A percentile compares a stretch with the other conserved stretches of the same genome.
These are phyloP conservation scores for Anolis carolinensis DNA, from an alignment of 2,113 vertebrate species.

Conservation along the genomic window DNA sequence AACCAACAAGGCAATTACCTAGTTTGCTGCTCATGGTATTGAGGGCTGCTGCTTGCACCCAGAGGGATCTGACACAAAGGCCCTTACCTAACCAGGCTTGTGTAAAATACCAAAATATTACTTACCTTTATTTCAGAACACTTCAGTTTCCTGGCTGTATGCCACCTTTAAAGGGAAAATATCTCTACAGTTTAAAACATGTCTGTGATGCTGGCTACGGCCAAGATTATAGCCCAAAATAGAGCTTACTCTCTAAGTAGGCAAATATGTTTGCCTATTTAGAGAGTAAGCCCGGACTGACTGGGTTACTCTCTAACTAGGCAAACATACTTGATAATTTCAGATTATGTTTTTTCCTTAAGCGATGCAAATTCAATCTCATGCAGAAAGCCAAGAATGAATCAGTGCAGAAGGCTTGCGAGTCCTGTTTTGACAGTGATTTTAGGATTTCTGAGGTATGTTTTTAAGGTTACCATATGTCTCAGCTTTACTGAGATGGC, in stretches of 20 bases:
- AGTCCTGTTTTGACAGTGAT: slow-evolving; percentile 19
- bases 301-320: slow-evolving; percentile 21
- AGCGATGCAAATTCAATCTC: background rate
- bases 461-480: slow-evolving; percentile 22
- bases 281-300: background rate
- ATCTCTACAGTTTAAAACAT: background rate
- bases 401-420: background rate
- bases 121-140: slow-evolving; percentile 34
- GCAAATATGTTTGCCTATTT: slow-evolving; percentile 1
- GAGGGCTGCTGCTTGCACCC: slow-evolving; percentile 51
- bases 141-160: slow-evolving; percentile 12
- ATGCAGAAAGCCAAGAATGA: slow-evolving; percentile 20
- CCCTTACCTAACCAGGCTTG: slow-evolving; percentile 52
- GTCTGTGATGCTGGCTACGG: background rate
- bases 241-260: slow-evolving; percentile 16
- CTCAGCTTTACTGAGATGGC: slow-evolving; percentile 9
- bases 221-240: background rate
- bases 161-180: background rate
- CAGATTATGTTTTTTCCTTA: slow-evolving; percentile 10
- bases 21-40: slow-evolving; percentile 65
- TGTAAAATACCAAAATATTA: slow-evolving; percentile 45
- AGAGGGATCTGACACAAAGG: background rate
- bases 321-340: slow-evolving; percentile 31
- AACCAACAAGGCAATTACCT: slow-evolving; percentile 70
- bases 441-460: background rate